phyloP scores from a whole-genome alignment of 2,797 vertebrate genomes.

The Pipistrellus pipistrellus region DNA sequence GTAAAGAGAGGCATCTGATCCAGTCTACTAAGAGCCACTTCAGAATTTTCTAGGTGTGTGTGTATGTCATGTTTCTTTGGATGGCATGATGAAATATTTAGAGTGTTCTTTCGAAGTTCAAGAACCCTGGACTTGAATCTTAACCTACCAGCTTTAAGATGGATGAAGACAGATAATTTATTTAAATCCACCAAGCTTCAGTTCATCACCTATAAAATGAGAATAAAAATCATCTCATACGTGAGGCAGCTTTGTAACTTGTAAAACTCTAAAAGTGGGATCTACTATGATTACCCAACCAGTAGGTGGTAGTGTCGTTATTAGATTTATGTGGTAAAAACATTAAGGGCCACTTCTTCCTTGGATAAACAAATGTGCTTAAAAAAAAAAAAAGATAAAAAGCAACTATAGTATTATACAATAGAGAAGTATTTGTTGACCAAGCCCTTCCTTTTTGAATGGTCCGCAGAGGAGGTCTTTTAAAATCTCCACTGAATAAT shows the following conservation, averaged over 20 bases:
- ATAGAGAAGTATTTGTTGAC: slow-evolving; percentile 1
- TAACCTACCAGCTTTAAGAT: neutral
- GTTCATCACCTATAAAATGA: slow-evolving; percentile 18
- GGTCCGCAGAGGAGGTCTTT: slow-evolving; percentile 15
- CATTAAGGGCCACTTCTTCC: slow-evolving; percentile 20
- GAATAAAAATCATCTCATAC: neutral
- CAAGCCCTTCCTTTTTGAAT: slow-evolving; percentile 41
- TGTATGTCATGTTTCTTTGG: neutral
- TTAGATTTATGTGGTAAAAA: neutral
- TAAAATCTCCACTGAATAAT: neutral
- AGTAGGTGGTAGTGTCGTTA: neutral
- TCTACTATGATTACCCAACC: neutral
- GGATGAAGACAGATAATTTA: neutral
- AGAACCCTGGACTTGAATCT: neutral
- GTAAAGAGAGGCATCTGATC: neutral
- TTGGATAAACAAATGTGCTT: neutral
- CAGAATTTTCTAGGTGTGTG: neutral
- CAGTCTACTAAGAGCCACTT: neutral
- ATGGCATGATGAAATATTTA: neutral
- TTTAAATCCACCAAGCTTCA: neutral
- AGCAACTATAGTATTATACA: neutral
- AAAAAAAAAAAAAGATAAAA: neutral
- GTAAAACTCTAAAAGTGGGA: neutral
- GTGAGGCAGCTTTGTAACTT: neutral
- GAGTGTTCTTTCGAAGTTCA: neutral